These are phyloP conservation scores for Campopleginae sp. DNA, from an alignment of 2,888 invertebrate species.

Conservation along the genomic window DNA sequence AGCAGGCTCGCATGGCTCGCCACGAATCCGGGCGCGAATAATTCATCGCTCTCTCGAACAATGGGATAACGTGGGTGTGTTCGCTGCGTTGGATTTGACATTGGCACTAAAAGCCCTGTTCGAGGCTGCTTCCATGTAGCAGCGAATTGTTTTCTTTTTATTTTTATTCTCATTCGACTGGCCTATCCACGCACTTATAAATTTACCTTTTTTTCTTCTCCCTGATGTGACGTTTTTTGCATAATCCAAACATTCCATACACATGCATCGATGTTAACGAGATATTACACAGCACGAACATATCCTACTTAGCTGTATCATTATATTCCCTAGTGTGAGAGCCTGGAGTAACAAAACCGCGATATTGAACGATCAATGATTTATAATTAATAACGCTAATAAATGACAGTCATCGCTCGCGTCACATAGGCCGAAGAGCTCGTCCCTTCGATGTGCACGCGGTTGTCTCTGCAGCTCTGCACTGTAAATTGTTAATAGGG, in stretches of 20 bases:
- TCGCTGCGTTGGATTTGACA: constrained; percentile 77
- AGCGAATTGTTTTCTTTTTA: background rate
- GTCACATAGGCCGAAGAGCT: too few relatives aligned
- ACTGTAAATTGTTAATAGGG: too few relatives aligned
- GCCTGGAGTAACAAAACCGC: background rate
- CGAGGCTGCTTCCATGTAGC: constrained; percentile 45
- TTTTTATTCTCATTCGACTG: constrained; percentile 42
- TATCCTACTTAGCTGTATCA: background rate
- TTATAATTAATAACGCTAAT: background rate
- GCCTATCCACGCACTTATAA: constrained; percentile 45
- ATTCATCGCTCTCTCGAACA: constrained; percentile 70
- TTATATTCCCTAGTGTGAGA: background rate
- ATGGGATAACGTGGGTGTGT: constrained; percentile 73
- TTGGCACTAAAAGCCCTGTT: constrained; percentile 74
- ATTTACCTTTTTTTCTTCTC: background rate
- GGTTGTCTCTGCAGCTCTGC: too few relatives aligned
- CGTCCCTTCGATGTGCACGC: background rate
- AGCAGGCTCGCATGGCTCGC: constrained; percentile 59
- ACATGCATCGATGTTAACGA: background rate
- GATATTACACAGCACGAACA: constrained; percentile 1
- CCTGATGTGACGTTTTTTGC: background rate
- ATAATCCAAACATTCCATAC: background rate
- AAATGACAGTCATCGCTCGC: background rate
- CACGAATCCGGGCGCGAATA: constrained; percentile 63
- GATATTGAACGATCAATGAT: background rate